Conservation (phyloP, 2,888 invertebrate species). For the Trissoscelio sp. region DNA sequence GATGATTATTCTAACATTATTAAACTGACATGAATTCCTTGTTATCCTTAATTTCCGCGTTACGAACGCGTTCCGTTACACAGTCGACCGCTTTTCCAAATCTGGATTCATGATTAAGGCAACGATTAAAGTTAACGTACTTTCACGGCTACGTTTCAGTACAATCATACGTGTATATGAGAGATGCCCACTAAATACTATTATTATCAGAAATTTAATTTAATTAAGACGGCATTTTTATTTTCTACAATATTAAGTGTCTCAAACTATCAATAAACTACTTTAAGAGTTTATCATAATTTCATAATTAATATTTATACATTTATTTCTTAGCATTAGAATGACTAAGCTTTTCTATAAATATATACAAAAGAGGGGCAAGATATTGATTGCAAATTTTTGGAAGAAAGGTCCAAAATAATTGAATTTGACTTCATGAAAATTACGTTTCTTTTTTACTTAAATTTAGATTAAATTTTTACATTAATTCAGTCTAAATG, state of each 20-base stretch:
- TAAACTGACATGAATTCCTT: conserved; percentile 65
- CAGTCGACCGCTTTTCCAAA: conserved; percentile 68
- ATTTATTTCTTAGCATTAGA: no score
- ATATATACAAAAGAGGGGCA: no score
- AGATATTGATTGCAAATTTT: conserved; percentile 32
- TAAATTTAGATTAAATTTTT: no score
- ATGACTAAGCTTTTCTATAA: no score
- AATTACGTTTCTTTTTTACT: no score
- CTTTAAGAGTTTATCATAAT: no score
- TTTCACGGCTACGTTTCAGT: conserved; percentile 46
- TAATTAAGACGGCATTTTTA: no score
- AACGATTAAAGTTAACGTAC: conserved; percentile 55
- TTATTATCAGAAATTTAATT: conserved; percentile 16
- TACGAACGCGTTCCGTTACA: conserved; percentile 67
- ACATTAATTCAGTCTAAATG: no score
- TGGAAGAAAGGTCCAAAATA: conserved; percentile 20
- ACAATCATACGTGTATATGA: conserved; percentile 19
- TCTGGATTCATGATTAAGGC: conserved; percentile 60
- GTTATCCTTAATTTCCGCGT: conserved; percentile 68
- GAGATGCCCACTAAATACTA: conserved; percentile 20
- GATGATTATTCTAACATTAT: conserved; percentile 57
- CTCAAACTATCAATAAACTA: no score
- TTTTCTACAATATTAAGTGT: no score
- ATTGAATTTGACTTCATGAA: no score
- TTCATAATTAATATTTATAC: no score